Conservation (phyloP, 2,113 vertebrate genomes). For the Desmodus rotundus region DNA sequence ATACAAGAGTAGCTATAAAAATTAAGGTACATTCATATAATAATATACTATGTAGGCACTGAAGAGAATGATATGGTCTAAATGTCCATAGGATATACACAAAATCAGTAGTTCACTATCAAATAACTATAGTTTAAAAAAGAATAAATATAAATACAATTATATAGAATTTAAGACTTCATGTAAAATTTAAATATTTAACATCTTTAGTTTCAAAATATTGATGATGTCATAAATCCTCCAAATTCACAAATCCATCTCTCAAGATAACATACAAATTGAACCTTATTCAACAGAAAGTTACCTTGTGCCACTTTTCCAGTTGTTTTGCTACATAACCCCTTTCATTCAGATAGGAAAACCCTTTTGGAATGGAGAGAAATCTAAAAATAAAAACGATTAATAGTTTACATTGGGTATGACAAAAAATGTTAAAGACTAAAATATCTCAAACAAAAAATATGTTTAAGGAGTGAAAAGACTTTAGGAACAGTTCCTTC, state of each 20-base stretch:
- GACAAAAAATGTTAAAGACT: not conserved
- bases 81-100: not conserved
- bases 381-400: constrained; percentile 85
- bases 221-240: not conserved
- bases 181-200: not conserved
- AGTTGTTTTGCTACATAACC: constrained; percentile 97
- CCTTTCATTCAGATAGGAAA: constrained; percentile 97
- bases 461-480: not conserved
- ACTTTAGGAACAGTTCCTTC: not conserved
- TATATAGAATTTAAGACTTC: not conserved
- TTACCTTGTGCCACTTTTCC: constrained; percentile 99
- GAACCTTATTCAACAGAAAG: not conserved
- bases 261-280: not conserved
- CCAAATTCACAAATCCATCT: not conserved
- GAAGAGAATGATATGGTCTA: not conserved
- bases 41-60: not conserved
- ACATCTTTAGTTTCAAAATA: constrained; percentile 14
- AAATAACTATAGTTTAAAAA: not conserved
- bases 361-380: constrained; percentile 98
- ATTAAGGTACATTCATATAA: not conserved
- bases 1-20: not conserved
- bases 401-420: not conserved
- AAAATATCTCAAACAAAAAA: not conserved
- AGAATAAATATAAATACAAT: not conserved
- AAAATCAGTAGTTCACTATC: not conserved